Percentiles rank a stretch among this genome's conserved stretches.
phyloP scores from a whole-genome alignment of 2,113 vertebrate species.

The Bambusicola thoracicus region DNA sequence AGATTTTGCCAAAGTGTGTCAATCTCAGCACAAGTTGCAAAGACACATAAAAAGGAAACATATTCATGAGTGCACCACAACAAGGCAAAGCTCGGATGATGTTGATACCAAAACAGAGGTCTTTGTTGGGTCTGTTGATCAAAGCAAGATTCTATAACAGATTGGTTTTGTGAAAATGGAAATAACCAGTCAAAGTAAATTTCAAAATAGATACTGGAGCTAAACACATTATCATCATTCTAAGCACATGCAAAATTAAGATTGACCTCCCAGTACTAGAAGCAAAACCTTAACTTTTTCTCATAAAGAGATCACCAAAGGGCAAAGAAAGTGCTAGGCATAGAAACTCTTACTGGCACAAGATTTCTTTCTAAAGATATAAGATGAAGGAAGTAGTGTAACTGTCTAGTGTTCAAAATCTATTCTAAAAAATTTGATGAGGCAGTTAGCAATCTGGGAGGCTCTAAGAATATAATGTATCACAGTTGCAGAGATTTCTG shows the following conservation, averaged over 20 bases:
- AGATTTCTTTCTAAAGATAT: slow-evolving; percentile 46
- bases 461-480: slow-evolving; percentile 59
- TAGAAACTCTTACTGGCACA: slow-evolving; percentile 54
- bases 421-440: slow-evolving; percentile 61
- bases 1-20: slow-evolving; percentile 72
- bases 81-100: slow-evolving; percentile 72
- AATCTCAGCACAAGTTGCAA: slow-evolving; percentile 72
- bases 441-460: slow-evolving; percentile 67
- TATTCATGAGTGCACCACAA: slow-evolving; percentile 73
- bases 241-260: slow-evolving; percentile 49
- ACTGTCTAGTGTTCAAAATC: slow-evolving; percentile 57
- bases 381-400: slow-evolving; percentile 46
- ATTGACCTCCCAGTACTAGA: slow-evolving; percentile 56
- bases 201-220: slow-evolving; percentile 68
- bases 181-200: slow-evolving; percentile 73
- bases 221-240: slow-evolving; percentile 57
- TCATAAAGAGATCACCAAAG: slow-evolving; percentile 6
- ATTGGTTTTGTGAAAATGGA: slow-evolving; percentile 74
- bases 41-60: slow-evolving; percentile 68
- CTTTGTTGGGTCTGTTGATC: slow-evolving; percentile 73
- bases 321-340: neutral
- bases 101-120: slow-evolving; percentile 72
- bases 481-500: slow-evolving; percentile 61
- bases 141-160: slow-evolving; percentile 74
- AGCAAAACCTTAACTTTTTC: slow-evolving; percentile 32